phyloP scores from a whole-genome alignment of 2,113 vertebrate species.

The Thomomys bottae region DNA sequence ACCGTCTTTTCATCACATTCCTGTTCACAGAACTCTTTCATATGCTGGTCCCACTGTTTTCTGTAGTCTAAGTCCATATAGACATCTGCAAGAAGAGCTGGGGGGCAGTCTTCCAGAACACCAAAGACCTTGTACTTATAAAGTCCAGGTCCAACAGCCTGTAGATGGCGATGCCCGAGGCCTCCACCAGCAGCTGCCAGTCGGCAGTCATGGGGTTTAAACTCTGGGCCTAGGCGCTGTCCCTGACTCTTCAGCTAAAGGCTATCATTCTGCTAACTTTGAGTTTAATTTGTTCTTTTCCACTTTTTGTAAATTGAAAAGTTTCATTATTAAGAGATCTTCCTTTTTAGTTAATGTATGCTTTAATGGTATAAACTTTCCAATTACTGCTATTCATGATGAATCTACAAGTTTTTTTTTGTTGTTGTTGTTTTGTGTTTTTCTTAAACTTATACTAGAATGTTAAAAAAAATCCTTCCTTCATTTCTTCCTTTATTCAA shows the following conservation, averaged over 20 bases:
- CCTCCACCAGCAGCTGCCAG: too few species aligned
- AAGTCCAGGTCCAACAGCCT: too few species aligned
- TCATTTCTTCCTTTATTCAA: neutral
- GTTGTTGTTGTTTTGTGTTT: neutral
- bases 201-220: too few species aligned
- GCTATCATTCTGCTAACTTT: neutral
- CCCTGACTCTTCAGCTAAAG: too few species aligned
- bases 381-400: too few species aligned
- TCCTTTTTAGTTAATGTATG: too few species aligned
- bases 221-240: too few species aligned
- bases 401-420: too few species aligned
- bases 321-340: too few species aligned
- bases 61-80: constrained; percentile 95
- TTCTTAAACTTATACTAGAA: neutral
- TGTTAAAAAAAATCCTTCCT: neutral
- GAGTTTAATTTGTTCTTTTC: neutral
- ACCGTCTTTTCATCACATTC: too few species aligned
- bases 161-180: too few species aligned
- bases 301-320: neutral
- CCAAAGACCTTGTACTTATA: constrained; percentile 95
- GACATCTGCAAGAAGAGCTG: constrained; percentile 89
- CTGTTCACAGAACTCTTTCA: too few species aligned
- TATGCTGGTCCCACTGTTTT: constrained; percentile 92
- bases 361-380: neutral
- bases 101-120: constrained; percentile 83